Evolutionary conservation across 2,113 vertebrate species (phyloP), one percentile per base, ranked within the genome.

Genomic region (Anarrhichthys ocellatus): DNA sequence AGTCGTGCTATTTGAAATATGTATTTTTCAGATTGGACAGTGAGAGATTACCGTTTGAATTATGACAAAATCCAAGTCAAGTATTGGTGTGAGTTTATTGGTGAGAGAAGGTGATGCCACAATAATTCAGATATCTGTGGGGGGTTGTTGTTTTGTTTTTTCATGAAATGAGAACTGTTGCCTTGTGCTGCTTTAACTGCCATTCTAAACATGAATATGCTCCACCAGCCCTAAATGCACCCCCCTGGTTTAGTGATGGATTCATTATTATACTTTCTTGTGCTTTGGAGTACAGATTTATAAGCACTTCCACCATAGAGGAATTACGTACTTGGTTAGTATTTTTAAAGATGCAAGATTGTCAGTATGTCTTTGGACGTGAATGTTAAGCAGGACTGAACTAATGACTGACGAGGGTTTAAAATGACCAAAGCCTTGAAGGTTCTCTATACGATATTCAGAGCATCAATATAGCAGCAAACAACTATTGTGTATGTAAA

Each of bases 321-420:
- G 63, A 46, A 7, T 48, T 4, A 80, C 24, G 56, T 87, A 65
- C 71, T 87, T 75, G 18, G 22, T 62, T 78, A 40, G 66, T 65
- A 22, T 77, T 81, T 77, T 73, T 64, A 61, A 87, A 82, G 76
- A 72, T 81, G 64, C 70, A 80, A 66, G 20, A 73, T 80, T 82
- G 20, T 64, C 42, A 70, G 76, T 69, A 73, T 81, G 73, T 87
- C 4, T 86, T 36, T 8, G 5, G 63, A 58, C 14, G 52, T 66
- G 38, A 79, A 69, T 82, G 46, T 46, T 70, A 78, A 74, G 48
- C 42, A 17, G 34, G 27, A 40, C 36, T 66, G 67, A 73, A 42
- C 24, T 29, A 44, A 64, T 66, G 70, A 65, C 18, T 67, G 42
- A 52, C 3, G 1, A 42, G 64, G 63, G 32, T 79, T 79, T 58